Evolutionary conservation across 2,113 vertebrate species (phyloP).

Genomic region (Bettongia penicillata): DNA sequence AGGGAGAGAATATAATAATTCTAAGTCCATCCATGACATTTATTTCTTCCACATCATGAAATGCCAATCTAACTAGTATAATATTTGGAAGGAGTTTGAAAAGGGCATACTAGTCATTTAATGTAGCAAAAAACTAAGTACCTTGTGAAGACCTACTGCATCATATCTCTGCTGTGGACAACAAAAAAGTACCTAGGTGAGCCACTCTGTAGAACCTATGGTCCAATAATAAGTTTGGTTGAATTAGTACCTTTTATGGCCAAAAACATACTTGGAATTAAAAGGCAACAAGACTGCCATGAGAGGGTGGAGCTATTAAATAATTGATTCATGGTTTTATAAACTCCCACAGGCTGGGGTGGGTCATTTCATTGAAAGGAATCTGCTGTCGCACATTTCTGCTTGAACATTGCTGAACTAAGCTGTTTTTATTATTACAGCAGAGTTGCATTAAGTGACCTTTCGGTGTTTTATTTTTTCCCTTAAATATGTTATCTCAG

Average conservation of each 20-base stretch:
- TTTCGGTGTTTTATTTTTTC: background rate
- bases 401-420: background rate
- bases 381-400: background rate
- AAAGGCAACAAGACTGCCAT: background rate
- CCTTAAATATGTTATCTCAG: background rate
- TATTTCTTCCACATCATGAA: constrained; percentile 1
- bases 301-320: background rate
- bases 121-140: background rate
- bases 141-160: background rate
- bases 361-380: background rate
- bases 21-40: background rate
- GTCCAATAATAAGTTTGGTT: background rate
- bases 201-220: background rate
- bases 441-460: background rate
- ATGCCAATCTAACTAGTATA: background rate
- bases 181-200: background rate
- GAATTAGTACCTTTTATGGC: background rate
- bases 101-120: background rate
- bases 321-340: background rate
- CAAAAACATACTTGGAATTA: background rate
- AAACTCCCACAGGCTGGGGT: background rate
- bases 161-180: background rate
- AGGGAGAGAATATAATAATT: background rate
- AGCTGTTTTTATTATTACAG: background rate
- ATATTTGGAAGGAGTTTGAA: background rate